These are phyloP conservation scores for Sander vitreus DNA, from an alignment of 2,113 vertebrate genomes.

Conservation along the genomic window DNA sequence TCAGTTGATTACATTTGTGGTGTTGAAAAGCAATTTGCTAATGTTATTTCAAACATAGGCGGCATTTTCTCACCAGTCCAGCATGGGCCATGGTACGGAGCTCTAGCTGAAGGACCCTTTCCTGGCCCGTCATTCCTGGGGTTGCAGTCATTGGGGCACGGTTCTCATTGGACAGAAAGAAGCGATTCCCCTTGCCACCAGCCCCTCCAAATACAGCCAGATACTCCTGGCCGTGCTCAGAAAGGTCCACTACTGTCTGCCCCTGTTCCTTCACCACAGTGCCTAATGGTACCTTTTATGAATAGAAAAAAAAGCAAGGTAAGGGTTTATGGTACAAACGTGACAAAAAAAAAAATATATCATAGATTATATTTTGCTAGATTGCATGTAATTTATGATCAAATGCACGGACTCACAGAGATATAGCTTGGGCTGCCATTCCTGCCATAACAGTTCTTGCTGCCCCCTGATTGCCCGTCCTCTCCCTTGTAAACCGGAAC, in stretches of 20 bases:
- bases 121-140: conserved; percentile 87
- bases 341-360: not conserved
- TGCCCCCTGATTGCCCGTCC: conserved; percentile 85
- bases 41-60: not conserved
- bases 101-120: conserved; percentile 89
- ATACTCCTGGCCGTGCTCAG: conserved; percentile 86
- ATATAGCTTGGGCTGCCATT: conserved; percentile 83
- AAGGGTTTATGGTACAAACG: not conserved
- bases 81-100: conserved; percentile 95
- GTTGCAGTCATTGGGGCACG: conserved; percentile 87
- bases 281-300: conserved; percentile 90
- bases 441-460: conserved; percentile 91
- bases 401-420: conserved; percentile 80
- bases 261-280: conserved; percentile 92
- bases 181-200: conserved; percentile 95
- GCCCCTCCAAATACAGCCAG: conserved; percentile 89
- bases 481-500: conserved; percentile 85
- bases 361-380: not conserved
- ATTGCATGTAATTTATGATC: not conserved
- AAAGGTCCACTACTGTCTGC: conserved; percentile 86
- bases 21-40: not conserved
- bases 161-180: conserved; percentile 95
- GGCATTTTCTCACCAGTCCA: conserved; percentile 87
- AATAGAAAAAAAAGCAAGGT: not conserved
- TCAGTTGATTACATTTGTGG: not conserved